Evolutionary conservation across 2,888 invertebrate species (phyloP), one percentile per base, ranked within the genome.

Genomic region (Lapara coniferarum): DNA sequence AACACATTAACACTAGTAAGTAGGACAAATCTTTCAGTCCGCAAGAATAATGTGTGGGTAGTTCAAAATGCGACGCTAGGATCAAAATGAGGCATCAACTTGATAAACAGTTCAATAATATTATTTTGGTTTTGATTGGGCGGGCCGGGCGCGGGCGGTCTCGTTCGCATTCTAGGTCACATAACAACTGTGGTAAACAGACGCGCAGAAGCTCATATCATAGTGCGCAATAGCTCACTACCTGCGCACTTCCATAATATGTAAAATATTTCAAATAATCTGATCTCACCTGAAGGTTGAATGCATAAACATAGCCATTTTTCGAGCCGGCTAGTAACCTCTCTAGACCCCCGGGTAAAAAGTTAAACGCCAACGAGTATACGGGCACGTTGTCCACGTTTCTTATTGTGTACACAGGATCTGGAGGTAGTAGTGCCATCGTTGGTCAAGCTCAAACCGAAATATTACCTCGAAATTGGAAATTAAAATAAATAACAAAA

Each of bases 361-460:
- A 94, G 85, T 96, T 95, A 83, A 97, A 97, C 78, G 96, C 95
- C 78, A 97, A 83, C 77, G 96, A 96, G 85, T 97, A 96, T 56
- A 97, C 95, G 72, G 96, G 95, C 70, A 95, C 95, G 95, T 96
- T 96, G 77, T 96, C 96, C 58, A 94, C 91, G 73, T 95, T 95
- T 79, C 96, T 95, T 76, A 97, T 94, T 70, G 95, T 95, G 87
- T 95, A 97, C 79, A 96, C 95, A 71, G 97, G 97, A 90, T 97
- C 97, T 68, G 97, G 96, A 75, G 97, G 96, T 90, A 96, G 91
- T 80, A 96, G 95, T 84, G 96, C 96, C 96, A 96, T 96, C 77
- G 85, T 82, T 85, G 90, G 89, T 91, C 91, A 92, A 93, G 90
- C 92, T 90, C 86, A 79, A 91, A 92, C 89, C 88, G 83, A 92